Conservation (phyloP, 1,140 invertebrate species). For the Brachystomella parvula region DNA sequence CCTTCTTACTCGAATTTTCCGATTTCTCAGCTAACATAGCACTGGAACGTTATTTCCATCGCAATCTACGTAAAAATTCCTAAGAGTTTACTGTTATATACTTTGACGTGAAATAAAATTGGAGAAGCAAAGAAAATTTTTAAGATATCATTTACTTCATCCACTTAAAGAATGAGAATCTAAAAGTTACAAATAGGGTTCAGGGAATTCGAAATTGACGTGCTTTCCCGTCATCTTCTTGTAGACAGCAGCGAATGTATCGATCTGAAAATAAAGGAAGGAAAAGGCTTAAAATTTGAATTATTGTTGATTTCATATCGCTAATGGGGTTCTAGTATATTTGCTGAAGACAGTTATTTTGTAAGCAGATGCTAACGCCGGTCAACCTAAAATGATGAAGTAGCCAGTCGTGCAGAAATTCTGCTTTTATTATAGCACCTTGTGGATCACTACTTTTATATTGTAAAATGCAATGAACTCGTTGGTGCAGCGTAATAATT, state of each 20-base stretch:
- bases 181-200: conserved; percentile 81
- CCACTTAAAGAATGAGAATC: conserved; percentile 13
- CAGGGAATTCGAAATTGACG: conserved; percentile 98
- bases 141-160: conserved; percentile 30
- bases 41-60: neutral
- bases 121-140: conserved; percentile 11
- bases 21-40: neutral
- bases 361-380: conserved; percentile 30
- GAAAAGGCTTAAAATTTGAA: conserved; percentile 13
- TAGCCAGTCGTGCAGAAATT: conserved; percentile 28
- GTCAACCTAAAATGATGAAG: conserved; percentile 13
- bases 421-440: conserved; percentile 29
- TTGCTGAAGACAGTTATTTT: neutral
- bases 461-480: conserved; percentile 30
- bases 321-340: neutral
- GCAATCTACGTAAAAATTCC: no score
- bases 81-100: no score
- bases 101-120: neutral
- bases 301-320: neutral
- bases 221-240: conserved; percentile 98
- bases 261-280: conserved; percentile 60
- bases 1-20: neutral
- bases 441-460: conserved; percentile 31
- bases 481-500: conserved; percentile 23
- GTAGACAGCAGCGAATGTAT: conserved; percentile 96